phyloP scores from a whole-genome alignment of 2,113 vertebrate genomes.

The Daphoenositta chrysoptera region DNA sequence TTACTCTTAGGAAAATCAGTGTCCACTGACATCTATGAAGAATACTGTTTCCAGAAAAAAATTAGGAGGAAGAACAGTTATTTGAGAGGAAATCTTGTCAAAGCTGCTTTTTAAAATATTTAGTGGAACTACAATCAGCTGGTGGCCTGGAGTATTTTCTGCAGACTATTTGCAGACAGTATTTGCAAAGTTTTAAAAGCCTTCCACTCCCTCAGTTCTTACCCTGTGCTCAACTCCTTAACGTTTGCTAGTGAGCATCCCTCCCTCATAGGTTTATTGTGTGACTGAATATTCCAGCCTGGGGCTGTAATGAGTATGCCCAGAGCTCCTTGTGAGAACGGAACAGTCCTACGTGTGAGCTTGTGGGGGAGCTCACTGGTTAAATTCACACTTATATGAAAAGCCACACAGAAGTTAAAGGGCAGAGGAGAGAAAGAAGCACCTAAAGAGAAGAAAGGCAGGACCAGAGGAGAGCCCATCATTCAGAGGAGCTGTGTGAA shows the following conservation, averaged over 20 bases:
- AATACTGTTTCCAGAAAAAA: neutral
- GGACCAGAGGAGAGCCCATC: neutral
- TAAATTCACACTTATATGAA: neutral
- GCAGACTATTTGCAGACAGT: neutral
- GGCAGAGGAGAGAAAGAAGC: neutral
- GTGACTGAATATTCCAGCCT: neutral
- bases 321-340: neutral
- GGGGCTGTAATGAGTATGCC: neutral
- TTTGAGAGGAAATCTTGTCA: neutral
- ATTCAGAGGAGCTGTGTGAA: constrained; percentile 1
- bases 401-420: neutral
- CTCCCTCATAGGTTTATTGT: neutral
- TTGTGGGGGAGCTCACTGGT: neutral
- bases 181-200: neutral
- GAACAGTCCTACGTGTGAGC: neutral
- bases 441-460: neutral
- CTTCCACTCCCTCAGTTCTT: neutral
- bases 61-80: neutral
- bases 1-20: neutral
- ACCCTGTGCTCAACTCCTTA: neutral
- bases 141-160: neutral
- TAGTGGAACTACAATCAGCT: neutral
- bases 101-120: neutral
- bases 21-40: neutral
- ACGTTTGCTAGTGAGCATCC: accelerated